Evolutionary conservation across 2,797 vertebrate genomes (phyloP).

Genomic region (Intellagama lesueurii): DNA sequence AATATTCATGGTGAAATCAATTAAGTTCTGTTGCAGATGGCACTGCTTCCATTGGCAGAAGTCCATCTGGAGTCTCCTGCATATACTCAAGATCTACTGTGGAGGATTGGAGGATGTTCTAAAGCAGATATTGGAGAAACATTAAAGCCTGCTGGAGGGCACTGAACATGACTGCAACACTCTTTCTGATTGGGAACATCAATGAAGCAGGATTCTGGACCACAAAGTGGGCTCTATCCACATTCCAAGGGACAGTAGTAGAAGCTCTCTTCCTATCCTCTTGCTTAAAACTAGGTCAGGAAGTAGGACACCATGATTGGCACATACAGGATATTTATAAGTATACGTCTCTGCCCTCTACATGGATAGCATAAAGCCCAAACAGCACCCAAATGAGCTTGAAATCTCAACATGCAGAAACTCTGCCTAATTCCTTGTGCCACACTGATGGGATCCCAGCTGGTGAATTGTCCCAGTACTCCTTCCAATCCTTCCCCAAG

Average conservation of each 20-base stretch:
- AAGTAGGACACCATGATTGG: not conserved
- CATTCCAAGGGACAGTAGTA: not conserved
- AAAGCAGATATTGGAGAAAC: not conserved
- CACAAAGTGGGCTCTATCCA: not conserved
- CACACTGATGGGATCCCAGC: not conserved
- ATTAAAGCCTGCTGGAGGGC: not conserved
- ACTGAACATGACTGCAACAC: not conserved
- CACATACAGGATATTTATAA: not conserved
- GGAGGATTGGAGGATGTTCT: not conserved
- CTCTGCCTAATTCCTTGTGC: slow-evolving; percentile 47
- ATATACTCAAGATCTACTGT: not conserved
- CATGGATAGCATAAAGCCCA: not conserved
- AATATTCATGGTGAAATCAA: not conserved
- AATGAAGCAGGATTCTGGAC: not conserved
- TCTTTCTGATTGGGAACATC: not conserved
- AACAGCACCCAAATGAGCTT: not conserved
- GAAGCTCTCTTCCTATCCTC: not conserved
- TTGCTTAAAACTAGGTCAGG: not conserved
- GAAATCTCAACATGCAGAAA: not conserved
- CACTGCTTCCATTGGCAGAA: not conserved
- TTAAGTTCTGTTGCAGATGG: not conserved
- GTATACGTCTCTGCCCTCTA: not conserved
- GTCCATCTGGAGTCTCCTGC: not conserved
- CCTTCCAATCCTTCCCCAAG: slow-evolving; percentile 25
- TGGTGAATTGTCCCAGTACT: not conserved